Conservation (phyloP, 2,797 vertebrate genomes). For the Gymnothorax reevesii region DNA sequence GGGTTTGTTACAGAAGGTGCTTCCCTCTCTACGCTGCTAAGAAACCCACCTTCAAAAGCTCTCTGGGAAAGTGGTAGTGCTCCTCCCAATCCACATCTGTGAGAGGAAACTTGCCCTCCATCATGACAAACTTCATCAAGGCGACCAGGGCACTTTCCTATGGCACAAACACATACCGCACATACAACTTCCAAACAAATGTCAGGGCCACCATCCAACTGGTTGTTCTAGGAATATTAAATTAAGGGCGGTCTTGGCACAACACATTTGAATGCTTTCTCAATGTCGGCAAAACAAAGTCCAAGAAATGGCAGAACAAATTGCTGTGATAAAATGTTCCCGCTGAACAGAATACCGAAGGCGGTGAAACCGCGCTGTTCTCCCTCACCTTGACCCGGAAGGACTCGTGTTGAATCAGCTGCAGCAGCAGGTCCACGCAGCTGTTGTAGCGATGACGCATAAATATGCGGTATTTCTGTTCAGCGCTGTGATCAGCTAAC, state of each 20-base stretch:
- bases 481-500: constrained; percentile 68
- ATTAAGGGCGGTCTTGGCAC: background rate
- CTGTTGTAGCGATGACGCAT: constrained; percentile 87
- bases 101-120: constrained; percentile 78
- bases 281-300: background rate
- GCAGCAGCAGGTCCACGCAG: constrained; percentile 74
- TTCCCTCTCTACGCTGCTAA: background rate
- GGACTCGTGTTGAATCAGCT: constrained; percentile 73
- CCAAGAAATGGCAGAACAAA: background rate
- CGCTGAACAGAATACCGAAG: background rate
- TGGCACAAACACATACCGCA: constrained; percentile 9
- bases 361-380: background rate
- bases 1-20: background rate
- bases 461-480: constrained; percentile 85
- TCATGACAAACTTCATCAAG: constrained; percentile 85
- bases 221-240: background rate
- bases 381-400: constrained; percentile 78
- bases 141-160: constrained; percentile 82
- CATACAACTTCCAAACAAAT: background rate
- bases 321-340: background rate
- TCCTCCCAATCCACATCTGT: constrained; percentile 82
- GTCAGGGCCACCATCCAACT: background rate
- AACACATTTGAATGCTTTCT: background rate
- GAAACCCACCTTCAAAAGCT: constrained; percentile 76
- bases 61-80: constrained; percentile 80